Percentiles rank a stretch among this genome's conserved stretches.
Conservation (phyloP, 2,797 vertebrate genomes). For the Sternarchorhynchus goeldii region DNA sequence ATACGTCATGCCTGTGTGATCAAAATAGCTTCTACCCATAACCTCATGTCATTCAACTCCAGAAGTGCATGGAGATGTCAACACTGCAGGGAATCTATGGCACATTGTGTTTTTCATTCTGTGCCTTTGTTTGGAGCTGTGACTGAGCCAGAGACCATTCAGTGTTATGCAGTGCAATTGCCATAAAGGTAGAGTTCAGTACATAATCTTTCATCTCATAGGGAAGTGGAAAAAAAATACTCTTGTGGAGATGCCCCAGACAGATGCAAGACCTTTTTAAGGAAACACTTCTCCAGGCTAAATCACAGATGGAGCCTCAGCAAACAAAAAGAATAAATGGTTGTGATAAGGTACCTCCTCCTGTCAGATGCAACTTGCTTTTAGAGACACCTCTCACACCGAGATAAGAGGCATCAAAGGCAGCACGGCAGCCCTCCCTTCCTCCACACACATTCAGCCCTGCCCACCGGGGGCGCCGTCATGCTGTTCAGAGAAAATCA, state of each 20-base stretch:
- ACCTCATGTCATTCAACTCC: constrained; percentile 64
- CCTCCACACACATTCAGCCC: constrained; percentile 37
- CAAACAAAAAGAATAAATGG: constrained; percentile 47
- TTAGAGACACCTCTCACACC: constrained; percentile 20
- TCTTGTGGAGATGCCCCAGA: background rate
- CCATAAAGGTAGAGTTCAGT: background rate
- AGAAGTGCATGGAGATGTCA: constrained; percentile 50
- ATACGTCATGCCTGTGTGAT: constrained; percentile 71
- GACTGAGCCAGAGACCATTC: background rate
- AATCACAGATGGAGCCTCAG: constrained; percentile 20
- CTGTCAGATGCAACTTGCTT: constrained; percentile 27
- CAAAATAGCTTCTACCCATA: constrained; percentile 68
- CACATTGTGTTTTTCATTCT: background rate
- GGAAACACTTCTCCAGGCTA: constrained; percentile 13
- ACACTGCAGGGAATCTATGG: background rate
- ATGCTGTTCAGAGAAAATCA: background rate
- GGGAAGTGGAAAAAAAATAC: background rate
- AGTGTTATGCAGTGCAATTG: background rate
- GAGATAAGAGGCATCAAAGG: constrained; percentile 42
- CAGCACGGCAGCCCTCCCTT: constrained; percentile 7
- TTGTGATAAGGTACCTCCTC: constrained; percentile 35
- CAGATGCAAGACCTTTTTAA: background rate
- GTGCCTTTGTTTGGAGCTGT: background rate
- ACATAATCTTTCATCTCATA: background rate
- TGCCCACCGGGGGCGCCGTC: constrained; percentile 39